A percentile compares a stretch with the other conserved stretches of the same genome.
These are phyloP conservation scores for Danio jaintianensis DNA, from an alignment of 2,797 vertebrate genomes.

Conservation along the genomic window DNA sequence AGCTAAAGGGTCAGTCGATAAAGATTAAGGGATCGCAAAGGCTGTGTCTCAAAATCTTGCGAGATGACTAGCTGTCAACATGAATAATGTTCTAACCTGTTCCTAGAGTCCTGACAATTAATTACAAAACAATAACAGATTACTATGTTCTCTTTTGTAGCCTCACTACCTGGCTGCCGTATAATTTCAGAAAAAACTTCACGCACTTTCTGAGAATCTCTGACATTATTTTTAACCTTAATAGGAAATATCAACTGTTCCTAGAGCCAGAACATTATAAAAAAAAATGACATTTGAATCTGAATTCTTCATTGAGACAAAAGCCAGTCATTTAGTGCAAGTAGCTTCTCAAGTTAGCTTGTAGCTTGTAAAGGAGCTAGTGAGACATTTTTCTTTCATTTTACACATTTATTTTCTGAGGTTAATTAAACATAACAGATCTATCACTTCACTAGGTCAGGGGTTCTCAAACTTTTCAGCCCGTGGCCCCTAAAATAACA, in stretches of 20 bases:
- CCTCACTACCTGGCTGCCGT: not conserved
- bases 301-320: not conserved
- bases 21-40: conserved; percentile 23
- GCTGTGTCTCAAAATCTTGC: not conserved
- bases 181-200: not conserved
- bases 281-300: not conserved
- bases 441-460: not conserved
- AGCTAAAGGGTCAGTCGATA: conserved; percentile 16
- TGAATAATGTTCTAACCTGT: not conserved
- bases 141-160: not conserved
- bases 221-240: not conserved
- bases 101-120: not conserved
- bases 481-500: too few species aligned
- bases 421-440: not conserved
- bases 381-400: not conserved
- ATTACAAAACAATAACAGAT: not conserved
- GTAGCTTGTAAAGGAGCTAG: not conserved
- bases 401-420: not conserved
- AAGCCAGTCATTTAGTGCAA: not conserved
- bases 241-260: not conserved
- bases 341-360: not conserved
- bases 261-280: not conserved
- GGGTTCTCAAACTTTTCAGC: too few species aligned
- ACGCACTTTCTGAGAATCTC: not conserved
- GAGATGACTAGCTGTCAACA: conserved; percentile 16